Percentiles rank a stretch among this genome's conserved stretches.
phyloP scores from a whole-genome alignment of 2,797 vertebrate genomes.

The Enteromius mattozi region DNA sequence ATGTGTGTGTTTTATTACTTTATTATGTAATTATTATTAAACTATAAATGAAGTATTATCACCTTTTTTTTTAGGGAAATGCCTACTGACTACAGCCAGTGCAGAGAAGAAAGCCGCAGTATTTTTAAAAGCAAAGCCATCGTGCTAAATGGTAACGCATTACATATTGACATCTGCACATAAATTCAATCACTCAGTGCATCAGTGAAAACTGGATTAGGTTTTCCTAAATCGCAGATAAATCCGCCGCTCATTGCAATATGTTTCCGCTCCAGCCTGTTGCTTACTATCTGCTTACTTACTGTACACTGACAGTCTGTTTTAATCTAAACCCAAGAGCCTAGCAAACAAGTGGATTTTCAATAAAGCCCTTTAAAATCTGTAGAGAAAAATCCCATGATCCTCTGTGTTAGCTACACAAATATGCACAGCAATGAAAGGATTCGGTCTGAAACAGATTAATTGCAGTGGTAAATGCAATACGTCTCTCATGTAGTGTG shows the following conservation, averaged over 20 bases:
- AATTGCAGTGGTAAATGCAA: constrained; percentile 38
- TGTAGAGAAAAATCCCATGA: constrained; percentile 56
- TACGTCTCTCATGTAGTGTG: constrained; percentile 5
- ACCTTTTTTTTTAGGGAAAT: background rate
- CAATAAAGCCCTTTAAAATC: constrained; percentile 79
- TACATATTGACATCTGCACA: constrained; percentile 49
- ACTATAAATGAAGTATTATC: background rate
- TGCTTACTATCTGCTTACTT: constrained; percentile 71
- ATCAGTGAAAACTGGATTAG: constrained; percentile 53
- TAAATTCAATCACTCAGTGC: constrained; percentile 43
- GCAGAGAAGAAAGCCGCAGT: background rate
- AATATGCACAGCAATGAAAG: constrained; percentile 50
- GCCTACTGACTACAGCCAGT: background rate
- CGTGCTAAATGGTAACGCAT: constrained; percentile 34
- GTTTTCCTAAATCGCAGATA: constrained; percentile 44
- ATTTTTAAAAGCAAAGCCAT: constrained; percentile 1
- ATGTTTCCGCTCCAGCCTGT: constrained; percentile 72
- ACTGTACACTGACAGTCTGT: constrained; percentile 73
- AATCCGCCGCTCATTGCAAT: constrained; percentile 64
- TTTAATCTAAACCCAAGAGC: constrained; percentile 83
- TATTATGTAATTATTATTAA: background rate
- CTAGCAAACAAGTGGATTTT: constrained; percentile 83
- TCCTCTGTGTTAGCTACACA: constrained; percentile 51
- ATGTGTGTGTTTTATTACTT: background rate
- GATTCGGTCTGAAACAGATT: constrained; percentile 47